phyloP scores from a whole-genome alignment of 2,797 vertebrate genomes.

The Linurgus olivaceus region DNA sequence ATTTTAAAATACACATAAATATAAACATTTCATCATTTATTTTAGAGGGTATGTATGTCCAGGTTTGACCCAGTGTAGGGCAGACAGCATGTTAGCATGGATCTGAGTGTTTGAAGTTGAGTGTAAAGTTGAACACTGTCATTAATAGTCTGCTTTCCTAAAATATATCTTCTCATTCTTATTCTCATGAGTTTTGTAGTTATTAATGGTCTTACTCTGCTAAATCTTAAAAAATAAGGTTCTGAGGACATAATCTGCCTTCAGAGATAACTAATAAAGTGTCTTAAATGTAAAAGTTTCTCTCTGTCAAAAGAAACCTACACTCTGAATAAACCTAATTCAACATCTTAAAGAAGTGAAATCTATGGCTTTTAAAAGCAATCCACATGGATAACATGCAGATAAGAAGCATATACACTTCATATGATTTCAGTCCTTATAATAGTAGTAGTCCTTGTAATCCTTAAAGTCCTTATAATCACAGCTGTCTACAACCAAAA shows the following conservation, averaged over 20 bases:
- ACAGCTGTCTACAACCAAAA: neutral
- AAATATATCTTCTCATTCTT: neutral
- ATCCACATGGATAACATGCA: neutral
- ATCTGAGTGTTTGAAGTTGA: neutral
- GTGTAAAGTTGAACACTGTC: neutral
- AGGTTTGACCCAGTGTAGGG: neutral
- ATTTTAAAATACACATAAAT: neutral
- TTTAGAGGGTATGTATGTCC: fast-evolving
- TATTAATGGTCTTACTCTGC: neutral
- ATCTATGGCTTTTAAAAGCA: neutral
- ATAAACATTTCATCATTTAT: neutral
- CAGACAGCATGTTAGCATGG: neutral
- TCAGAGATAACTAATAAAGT: neutral
- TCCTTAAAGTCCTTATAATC: neutral
- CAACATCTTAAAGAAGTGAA: neutral
- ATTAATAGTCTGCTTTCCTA: neutral
- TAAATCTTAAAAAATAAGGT: neutral
- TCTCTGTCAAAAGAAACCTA: neutral
- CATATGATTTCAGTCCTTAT: neutral
- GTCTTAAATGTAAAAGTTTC: neutral
- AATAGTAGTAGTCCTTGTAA: neutral
- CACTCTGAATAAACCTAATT: neutral
- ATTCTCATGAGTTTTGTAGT: neutral
- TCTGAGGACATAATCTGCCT: neutral
- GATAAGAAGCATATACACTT: neutral